Evolutionary conservation across 2,113 vertebrate species (phyloP).

Genomic region (Mesitornis unicolor): DNA sequence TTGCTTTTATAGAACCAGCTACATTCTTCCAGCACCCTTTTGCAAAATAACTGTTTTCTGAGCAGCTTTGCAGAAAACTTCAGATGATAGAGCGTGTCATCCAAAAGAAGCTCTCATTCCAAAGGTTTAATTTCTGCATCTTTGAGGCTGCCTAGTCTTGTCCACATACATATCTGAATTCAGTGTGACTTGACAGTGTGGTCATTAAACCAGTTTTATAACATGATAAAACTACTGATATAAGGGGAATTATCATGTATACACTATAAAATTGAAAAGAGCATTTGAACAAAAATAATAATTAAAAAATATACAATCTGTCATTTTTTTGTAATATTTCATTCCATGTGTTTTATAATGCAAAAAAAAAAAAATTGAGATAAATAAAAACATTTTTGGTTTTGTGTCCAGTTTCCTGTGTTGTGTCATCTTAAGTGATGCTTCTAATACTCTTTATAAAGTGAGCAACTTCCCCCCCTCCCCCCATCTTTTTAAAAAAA

Average conservation of each 20-base stretch:
- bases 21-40: not conserved
- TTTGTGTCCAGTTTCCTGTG: not conserved
- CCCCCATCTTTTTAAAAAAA: not conserved
- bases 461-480: not conserved
- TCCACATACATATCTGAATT: not conserved
- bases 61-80: not conserved
- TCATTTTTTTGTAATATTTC: not conserved
- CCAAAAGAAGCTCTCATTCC: not conserved
- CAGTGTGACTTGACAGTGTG: not conserved
- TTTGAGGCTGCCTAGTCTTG: not conserved
- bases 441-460: not conserved
- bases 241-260: not conserved
- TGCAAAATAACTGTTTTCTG: not conserved
- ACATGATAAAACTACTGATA: not conserved
- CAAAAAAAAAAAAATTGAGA: not conserved
- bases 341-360: not conserved
- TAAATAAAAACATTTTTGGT: not conserved
- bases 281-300: not conserved
- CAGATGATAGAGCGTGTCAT: not conserved
- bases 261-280: not conserved
- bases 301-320: not conserved
- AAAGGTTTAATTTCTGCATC: not conserved
- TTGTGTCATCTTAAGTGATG: not conserved
- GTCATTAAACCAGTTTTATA: not conserved
- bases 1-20: not conserved